Conservation (phyloP, 2,113 vertebrate genomes). For the Scopus umbretta region DNA sequence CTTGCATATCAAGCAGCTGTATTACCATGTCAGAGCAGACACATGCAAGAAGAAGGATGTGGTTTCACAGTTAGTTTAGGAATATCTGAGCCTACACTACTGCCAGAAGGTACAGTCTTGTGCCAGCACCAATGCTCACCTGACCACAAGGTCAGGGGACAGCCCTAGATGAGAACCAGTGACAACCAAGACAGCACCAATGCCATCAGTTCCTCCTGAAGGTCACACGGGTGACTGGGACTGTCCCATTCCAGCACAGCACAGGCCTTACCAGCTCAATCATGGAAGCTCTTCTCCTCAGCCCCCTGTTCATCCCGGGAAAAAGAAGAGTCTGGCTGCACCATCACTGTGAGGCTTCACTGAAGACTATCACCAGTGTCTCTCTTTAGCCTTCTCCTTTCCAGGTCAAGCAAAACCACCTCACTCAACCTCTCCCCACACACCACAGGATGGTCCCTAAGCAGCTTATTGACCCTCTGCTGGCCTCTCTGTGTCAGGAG, state of each 20-base stretch:
- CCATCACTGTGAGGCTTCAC: not conserved
- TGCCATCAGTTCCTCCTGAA: rapidly evolving
- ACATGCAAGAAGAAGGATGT: conserved; percentile 12
- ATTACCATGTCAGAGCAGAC: not conserved
- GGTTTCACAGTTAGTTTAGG: conserved; percentile 31
- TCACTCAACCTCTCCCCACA: not conserved
- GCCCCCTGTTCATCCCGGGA: not conserved
- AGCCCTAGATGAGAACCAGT: not conserved
- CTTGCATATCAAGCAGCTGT: not conserved
- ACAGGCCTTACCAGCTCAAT: not conserved
- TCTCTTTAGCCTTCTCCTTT: not conserved
- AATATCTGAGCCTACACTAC: not conserved
- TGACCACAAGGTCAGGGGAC: not conserved
- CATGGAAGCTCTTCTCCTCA: not conserved
- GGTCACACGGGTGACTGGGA: not conserved
- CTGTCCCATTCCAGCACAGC: not conserved
- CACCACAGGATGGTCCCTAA: not conserved
- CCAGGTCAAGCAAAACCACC: not conserved
- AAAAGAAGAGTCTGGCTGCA: not conserved
- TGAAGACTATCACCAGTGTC: not conserved
- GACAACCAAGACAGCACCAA: not conserved
- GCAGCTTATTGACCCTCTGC: no score
- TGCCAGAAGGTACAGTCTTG: not conserved
- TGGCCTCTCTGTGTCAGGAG: not conserved
- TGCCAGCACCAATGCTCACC: rapidly evolving